A percentile compares a stretch with the other conserved stretches of the same genome.
Evolutionary conservation across 1,140 invertebrate genomes (phyloP).

Genomic region (Saxidomus purpurata): DNA sequence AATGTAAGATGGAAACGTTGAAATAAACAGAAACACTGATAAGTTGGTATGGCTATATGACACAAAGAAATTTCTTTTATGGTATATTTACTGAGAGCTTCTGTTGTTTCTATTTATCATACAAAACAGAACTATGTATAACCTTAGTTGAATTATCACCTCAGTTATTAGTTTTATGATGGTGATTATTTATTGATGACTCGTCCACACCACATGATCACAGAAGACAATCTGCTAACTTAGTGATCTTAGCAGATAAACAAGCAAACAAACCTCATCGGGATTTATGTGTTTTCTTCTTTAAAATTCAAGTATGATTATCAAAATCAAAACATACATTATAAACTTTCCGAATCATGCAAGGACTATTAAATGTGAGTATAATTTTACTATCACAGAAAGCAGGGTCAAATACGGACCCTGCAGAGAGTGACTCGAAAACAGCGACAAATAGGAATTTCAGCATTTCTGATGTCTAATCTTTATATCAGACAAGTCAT

Average conservation of each 20-base stretch:
- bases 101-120: too few species aligned
- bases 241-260: not conserved
- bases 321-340: not conserved
- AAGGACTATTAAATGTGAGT: constrained; percentile 28
- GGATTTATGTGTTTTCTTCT: not conserved
- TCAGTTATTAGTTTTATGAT: too few species aligned
- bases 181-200: not conserved
- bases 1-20: too few species aligned
- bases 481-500: not conserved
- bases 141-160: too few species aligned
- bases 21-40: too few species aligned
- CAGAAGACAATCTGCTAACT: not conserved
- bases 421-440: too few species aligned
- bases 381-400: not conserved
- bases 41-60: too few species aligned
- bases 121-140: too few species aligned
- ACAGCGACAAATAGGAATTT: too few species aligned
- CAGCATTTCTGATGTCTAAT: not conserved
- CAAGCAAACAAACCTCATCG: not conserved
- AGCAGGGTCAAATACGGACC: too few species aligned
- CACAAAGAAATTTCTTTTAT: too few species aligned
- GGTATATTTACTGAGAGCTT: too few species aligned
- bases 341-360: constrained; percentile 13
- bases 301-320: not conserved
- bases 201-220: not conserved